A percentile compares a stretch with the other conserved stretches of the same genome.
Evolutionary conservation across 2,888 invertebrate genomes (phyloP).

Genomic region (Pherbina coryleti): DNA sequence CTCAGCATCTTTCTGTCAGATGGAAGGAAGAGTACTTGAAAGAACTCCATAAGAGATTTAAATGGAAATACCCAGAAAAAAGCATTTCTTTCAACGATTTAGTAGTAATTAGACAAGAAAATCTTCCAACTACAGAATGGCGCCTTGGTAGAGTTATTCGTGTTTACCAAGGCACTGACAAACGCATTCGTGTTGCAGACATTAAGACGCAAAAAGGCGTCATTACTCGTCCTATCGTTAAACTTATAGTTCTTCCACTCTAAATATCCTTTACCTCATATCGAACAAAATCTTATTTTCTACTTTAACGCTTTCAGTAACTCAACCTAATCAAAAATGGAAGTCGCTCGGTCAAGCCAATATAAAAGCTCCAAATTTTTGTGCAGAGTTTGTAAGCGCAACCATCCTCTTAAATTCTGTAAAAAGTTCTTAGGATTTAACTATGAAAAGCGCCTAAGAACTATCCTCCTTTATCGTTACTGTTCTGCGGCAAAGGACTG

Average conservation of each 20-base stretch:
- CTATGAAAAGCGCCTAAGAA: too few relatives aligned
- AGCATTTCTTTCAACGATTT: conserved; percentile 21
- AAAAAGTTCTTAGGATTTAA: too few relatives aligned
- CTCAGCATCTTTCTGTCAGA: not conserved
- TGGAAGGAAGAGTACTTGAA: conserved; percentile 20
- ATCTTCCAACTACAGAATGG: conserved; percentile 34
- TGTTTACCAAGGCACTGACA: conserved; percentile 18
- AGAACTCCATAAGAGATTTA: conserved; percentile 35
- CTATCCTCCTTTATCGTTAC: too few relatives aligned
- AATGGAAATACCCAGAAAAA: conserved; percentile 36
- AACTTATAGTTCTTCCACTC: conserved; percentile 11
- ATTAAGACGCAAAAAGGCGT: not conserved
- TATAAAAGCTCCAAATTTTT: too few relatives aligned
- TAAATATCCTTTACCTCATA: too few relatives aligned
- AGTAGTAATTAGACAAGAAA: conserved; percentile 36
- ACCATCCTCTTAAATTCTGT: too few relatives aligned
- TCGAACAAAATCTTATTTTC: too few relatives aligned
- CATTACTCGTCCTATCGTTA: conserved; percentile 7
- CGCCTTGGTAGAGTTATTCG: conserved; percentile 21
- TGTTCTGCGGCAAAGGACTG: too few relatives aligned
- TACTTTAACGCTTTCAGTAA: too few relatives aligned
- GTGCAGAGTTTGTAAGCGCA: too few relatives aligned
- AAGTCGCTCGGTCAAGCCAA: too few relatives aligned
- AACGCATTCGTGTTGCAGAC: conserved; percentile 21
- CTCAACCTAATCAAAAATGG: too few relatives aligned